Conservation (phyloP, 2,113 vertebrate species). For the Pedionomus torquatus region DNA sequence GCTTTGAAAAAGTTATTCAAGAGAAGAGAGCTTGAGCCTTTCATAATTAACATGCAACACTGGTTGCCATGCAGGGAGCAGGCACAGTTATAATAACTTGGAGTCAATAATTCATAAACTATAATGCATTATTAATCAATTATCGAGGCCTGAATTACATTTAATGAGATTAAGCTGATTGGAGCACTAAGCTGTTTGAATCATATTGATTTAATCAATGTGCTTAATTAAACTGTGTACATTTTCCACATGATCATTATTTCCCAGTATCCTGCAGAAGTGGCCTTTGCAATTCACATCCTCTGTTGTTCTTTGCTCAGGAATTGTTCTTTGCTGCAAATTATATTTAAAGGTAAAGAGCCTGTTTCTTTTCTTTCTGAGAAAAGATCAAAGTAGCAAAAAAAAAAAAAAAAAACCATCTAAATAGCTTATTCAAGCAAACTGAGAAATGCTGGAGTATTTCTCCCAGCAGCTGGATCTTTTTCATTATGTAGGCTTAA, state of each 20-base stretch:
- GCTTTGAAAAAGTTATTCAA: conserved; percentile 61
- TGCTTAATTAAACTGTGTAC: conserved; percentile 82
- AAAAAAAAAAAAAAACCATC: not conserved
- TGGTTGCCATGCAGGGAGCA: conserved; percentile 52
- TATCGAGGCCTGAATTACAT: conserved; percentile 78
- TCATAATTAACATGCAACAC: conserved; percentile 75
- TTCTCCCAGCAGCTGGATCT: not conserved
- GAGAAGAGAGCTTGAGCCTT: conserved; percentile 35
- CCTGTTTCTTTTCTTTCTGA: conserved; percentile 35
- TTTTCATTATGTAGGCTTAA: not conserved
- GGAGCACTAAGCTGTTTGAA: conserved; percentile 76
- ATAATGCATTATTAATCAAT: conserved; percentile 86
- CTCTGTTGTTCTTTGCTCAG: conserved; percentile 35
- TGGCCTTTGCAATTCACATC: conserved; percentile 43
- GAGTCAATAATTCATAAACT: conserved; percentile 84
- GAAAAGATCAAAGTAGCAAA: not conserved
- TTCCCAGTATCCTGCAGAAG: conserved; percentile 66
- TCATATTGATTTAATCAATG: conserved; percentile 82
- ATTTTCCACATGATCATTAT: conserved; percentile 76
- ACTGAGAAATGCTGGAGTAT: not conserved
- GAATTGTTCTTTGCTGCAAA: conserved; percentile 40
- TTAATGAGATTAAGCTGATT: conserved; percentile 83
- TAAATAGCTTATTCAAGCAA: not conserved
- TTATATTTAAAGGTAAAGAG: conserved; percentile 49
- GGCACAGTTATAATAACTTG: conserved; percentile 74